These are phyloP conservation scores for Xiphorhynchus elegans DNA, from an alignment of 2,113 vertebrate genomes.

Conservation along the genomic window DNA sequence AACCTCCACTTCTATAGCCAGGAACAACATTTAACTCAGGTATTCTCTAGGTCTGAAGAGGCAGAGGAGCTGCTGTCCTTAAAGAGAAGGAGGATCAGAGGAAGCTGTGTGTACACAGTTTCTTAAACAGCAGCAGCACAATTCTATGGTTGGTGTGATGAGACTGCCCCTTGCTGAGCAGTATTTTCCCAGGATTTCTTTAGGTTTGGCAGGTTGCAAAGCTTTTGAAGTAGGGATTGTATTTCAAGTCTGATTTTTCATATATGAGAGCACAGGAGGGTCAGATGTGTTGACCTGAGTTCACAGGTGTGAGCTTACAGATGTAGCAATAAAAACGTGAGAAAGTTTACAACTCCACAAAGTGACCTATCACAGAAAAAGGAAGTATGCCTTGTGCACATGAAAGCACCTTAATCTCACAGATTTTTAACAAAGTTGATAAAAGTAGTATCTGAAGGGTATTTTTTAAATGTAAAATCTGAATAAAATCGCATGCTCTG, in stretches of 20 bases:
- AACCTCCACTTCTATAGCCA: not conserved
- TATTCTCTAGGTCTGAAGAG: not conserved
- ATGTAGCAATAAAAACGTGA: not conserved
- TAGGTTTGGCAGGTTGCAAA: not conserved
- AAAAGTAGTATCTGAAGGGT: not conserved
- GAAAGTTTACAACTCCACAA: not conserved
- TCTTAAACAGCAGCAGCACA: not conserved
- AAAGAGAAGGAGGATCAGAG: not conserved
- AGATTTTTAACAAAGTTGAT: not conserved
- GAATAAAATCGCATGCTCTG: not conserved
- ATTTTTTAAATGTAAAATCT: not conserved
- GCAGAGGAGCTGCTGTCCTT: not conserved
- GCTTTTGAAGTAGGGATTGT: not conserved
- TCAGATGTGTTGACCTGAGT: not conserved
- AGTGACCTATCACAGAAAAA: not conserved
- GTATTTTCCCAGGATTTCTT: not conserved
- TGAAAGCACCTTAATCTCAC: not conserved
- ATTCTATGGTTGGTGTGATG: not conserved
- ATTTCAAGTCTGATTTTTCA: not conserved
- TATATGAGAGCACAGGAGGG: not conserved
- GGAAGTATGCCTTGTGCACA: not conserved
- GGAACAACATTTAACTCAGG: not conserved
- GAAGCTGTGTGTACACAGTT: not conserved
- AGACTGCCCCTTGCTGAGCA: conserved; percentile 51
- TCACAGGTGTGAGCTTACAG: not conserved